phyloP scores from a whole-genome alignment of 2,888 invertebrate species.

The Eupithecia subfuscata region DNA sequence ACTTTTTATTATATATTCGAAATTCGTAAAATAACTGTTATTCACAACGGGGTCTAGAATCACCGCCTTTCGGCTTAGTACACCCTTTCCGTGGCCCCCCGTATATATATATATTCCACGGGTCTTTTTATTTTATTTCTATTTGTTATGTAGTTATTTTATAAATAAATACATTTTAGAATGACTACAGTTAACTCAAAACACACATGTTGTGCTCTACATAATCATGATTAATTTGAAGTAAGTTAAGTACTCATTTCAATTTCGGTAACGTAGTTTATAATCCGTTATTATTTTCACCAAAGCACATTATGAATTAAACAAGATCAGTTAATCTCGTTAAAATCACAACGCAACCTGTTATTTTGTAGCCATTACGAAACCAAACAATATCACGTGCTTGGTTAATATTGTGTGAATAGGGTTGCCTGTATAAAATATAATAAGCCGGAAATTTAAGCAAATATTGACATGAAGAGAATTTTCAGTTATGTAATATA shows the following conservation, averaged over 20 bases:
- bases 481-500: background rate
- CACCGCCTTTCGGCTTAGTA: too few relatives aligned
- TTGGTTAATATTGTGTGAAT: slow-evolving; percentile 54
- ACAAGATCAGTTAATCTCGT: slow-evolving; percentile 63
- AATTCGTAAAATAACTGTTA: too few relatives aligned
- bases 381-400: slow-evolving; percentile 80
- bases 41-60: too few relatives aligned
- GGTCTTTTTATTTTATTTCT: too few relatives aligned
- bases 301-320: slow-evolving; percentile 26
- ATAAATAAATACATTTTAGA: background rate
- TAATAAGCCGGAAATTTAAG: background rate
- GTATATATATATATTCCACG: background rate
- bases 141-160: background rate
- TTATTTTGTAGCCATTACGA: slow-evolving; percentile 75
- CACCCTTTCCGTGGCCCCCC: too few relatives aligned
- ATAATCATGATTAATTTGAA: background rate
- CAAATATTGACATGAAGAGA: background rate
- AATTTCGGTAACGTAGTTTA: slow-evolving; percentile 21
- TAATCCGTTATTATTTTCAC: slow-evolving; percentile 35
- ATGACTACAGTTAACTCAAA: background rate
- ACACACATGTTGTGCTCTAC: background rate
- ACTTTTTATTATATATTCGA: too few relatives aligned
- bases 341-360: slow-evolving; percentile 70
- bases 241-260: slow-evolving; percentile 3
- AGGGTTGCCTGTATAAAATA: slow-evolving; percentile 25